phyloP scores from a whole-genome alignment of 2,888 invertebrate genomes.

The Trissolcus brochymenae region DNA sequence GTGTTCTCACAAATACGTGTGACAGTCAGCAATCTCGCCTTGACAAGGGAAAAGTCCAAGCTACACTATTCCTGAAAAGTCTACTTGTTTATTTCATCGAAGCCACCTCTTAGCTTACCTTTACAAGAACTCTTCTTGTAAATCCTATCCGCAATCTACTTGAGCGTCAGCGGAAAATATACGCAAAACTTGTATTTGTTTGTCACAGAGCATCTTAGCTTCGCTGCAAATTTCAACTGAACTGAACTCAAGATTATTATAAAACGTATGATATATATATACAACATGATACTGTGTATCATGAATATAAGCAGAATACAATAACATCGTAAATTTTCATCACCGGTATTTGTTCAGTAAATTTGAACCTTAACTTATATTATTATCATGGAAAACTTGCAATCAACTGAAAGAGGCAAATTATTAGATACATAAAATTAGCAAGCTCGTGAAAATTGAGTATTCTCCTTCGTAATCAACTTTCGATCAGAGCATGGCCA shows the following conservation, averaged over 20 bases:
- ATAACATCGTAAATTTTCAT: background rate
- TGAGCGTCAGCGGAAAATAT: slow-evolving; percentile 42
- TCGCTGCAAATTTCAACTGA: slow-evolving; percentile 14
- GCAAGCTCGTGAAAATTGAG: slow-evolving; percentile 3
- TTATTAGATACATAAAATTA: slow-evolving; percentile 13
- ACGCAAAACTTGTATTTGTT: slow-evolving; percentile 48
- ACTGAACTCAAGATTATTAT: slow-evolving; percentile 11
- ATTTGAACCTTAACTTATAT: background rate
- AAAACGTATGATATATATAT: slow-evolving; percentile 6
- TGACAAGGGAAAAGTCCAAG: slow-evolving; percentile 44
- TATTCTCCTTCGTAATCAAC: slow-evolving; percentile 28
- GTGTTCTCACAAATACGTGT: slow-evolving; percentile 33
- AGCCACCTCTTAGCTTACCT: slow-evolving; percentile 46
- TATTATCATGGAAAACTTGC: slow-evolving; percentile 7
- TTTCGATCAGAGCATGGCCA: slow-evolving; percentile 29
- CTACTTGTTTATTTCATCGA: slow-evolving; percentile 57
- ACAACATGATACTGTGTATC: too few relatives aligned
- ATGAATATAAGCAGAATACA: background rate
- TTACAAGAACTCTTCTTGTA: slow-evolving; percentile 43
- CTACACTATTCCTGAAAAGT: slow-evolving; percentile 30
- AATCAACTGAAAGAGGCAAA: slow-evolving; percentile 11
- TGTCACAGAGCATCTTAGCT: slow-evolving; percentile 20
- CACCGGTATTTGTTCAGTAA: background rate
- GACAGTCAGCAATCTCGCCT: slow-evolving; percentile 49
- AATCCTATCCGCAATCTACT: slow-evolving; percentile 35